A percentile compares a stretch with the other conserved stretches of the same genome.
These are phyloP conservation scores for Oenanthe oenanthe DNA, from an alignment of 2,113 vertebrate species.

Conservation along the genomic window DNA sequence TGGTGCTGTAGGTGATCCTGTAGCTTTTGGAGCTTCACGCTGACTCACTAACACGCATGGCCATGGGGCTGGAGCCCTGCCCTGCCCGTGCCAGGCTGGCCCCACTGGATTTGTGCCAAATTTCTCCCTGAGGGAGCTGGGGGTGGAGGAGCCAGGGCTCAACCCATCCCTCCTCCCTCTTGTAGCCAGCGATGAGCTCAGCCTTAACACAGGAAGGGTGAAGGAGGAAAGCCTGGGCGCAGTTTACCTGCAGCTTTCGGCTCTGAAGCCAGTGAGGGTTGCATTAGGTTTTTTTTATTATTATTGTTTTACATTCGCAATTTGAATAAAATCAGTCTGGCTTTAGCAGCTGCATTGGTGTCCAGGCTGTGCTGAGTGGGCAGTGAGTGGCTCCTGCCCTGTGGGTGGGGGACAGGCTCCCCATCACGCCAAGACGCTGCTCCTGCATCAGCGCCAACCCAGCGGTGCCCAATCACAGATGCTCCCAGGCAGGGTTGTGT, in stretches of 20 bases:
- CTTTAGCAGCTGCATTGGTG: not conserved
- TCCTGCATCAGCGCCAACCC: not conserved
- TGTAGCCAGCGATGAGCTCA: not conserved
- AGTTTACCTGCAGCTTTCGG: slow-evolving; percentile 1
- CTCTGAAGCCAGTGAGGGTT: not conserved
- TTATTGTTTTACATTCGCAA: slow-evolving; percentile 39
- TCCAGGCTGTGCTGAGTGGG: not conserved
- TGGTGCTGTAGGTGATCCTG: not conserved
- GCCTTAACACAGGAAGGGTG: not conserved
- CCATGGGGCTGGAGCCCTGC: not conserved
- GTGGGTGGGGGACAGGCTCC: not conserved
- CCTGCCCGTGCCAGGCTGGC: not conserved
- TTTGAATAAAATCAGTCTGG: slow-evolving; percentile 60
- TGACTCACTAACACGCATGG: not conserved
- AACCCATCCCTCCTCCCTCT: not conserved
- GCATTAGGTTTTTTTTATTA: not conserved
- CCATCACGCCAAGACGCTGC: accelerated
- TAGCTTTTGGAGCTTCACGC: not conserved
- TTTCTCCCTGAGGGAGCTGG: not conserved
- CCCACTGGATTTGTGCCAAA: slow-evolving; percentile 50
- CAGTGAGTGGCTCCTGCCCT: not conserved
- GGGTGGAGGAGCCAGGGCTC: not conserved
- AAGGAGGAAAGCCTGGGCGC: not conserved
- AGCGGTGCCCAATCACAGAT: not conserved
- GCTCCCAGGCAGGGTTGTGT: not conserved